Percentiles rank a stretch among this genome's conserved stretches.
phyloP scores from a whole-genome alignment of 2,797 vertebrate species.

The Alexandromys oeconomus region DNA sequence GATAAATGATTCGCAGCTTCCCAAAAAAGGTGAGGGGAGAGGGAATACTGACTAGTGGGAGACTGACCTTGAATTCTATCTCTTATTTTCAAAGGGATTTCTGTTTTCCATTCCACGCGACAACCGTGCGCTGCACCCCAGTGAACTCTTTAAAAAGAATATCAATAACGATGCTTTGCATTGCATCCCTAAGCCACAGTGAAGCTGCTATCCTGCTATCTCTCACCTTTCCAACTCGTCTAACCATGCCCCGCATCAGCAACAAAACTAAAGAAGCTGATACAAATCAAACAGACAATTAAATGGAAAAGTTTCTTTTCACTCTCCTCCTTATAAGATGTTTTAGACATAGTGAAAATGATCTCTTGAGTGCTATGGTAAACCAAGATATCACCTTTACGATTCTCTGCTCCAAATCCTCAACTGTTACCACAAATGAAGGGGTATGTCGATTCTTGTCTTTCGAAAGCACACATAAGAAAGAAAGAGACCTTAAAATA shows the following conservation, averaged over 20 bases:
- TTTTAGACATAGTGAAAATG: conserved; percentile 63
- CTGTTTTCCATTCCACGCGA: conserved; percentile 87
- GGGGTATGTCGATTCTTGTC: not conserved
- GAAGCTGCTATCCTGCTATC: conserved; percentile 80
- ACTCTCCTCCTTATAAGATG: conserved; percentile 10
- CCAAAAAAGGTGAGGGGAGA: conserved; percentile 82
- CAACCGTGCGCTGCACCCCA: conserved; percentile 83
- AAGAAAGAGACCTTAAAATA: not conserved
- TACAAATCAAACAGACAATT: conserved; percentile 77
- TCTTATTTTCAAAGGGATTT: conserved; percentile 88
- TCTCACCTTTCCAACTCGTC: conserved; percentile 81
- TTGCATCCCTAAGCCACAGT: conserved; percentile 83
- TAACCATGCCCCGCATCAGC: conserved; percentile 73
- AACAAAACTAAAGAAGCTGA: conserved; percentile 70
- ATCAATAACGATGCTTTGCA: conserved; percentile 87
- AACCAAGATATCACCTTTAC: not conserved
- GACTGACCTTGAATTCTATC: conserved; percentile 90
- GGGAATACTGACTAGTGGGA: conserved; percentile 82
- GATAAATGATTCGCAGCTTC: conserved; percentile 88
- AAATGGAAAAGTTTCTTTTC: conserved; percentile 74
- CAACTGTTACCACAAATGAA: conserved; percentile 10
- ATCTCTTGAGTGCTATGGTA: conserved; percentile 33
- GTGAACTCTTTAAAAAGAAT: conserved; percentile 87
- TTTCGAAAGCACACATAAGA: not conserved
- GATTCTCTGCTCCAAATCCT: conserved; percentile 37